These are phyloP conservation scores for Chrosomus eos DNA, from an alignment of 2,797 vertebrate species.

Conservation along the genomic window DNA sequence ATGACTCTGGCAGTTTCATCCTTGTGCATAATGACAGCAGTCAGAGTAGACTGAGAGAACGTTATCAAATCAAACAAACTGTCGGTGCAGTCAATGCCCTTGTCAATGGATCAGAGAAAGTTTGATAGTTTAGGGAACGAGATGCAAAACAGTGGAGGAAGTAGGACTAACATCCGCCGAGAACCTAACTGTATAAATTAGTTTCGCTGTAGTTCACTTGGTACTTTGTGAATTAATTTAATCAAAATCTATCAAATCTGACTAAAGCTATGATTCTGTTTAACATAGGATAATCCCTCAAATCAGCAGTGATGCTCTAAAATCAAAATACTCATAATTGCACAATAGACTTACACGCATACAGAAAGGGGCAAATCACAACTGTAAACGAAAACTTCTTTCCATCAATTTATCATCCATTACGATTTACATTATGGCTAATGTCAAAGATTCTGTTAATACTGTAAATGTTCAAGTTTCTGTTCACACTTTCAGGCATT, in stretches of 20 bases:
- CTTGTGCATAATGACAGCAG: not conserved
- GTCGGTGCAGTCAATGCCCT: not conserved
- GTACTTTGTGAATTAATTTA: conserved; percentile 14
- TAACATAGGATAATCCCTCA: not conserved
- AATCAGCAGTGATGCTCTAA: not conserved
- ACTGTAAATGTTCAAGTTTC: not conserved
- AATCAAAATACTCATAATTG: not conserved
- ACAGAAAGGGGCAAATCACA: too few relatives aligned
- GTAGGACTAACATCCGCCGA: not conserved
- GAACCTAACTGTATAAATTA: conserved; percentile 47
- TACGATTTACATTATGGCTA: not conserved
- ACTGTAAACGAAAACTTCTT: not conserved
- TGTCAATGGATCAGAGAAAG: conserved; percentile 20
- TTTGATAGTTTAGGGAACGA: conserved; percentile 32
- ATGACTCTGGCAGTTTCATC: conserved; percentile 9
- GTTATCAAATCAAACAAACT: conserved; percentile 22
- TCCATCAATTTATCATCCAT: not conserved
- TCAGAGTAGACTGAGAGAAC: conserved; percentile 29
- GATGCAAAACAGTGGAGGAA: conserved; percentile 18
- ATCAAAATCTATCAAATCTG: conserved; percentile 41
- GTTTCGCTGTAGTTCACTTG: conserved; percentile 30
- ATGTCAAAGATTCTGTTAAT: not conserved
- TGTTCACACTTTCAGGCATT: not conserved
- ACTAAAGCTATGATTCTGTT: conserved; percentile 7
- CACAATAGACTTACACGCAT: not conserved